A percentile compares a stretch with the other conserved stretches of the same genome.
Conservation (phyloP, 2,888 invertebrate species). For the Hypomecis punctinalis region DNA sequence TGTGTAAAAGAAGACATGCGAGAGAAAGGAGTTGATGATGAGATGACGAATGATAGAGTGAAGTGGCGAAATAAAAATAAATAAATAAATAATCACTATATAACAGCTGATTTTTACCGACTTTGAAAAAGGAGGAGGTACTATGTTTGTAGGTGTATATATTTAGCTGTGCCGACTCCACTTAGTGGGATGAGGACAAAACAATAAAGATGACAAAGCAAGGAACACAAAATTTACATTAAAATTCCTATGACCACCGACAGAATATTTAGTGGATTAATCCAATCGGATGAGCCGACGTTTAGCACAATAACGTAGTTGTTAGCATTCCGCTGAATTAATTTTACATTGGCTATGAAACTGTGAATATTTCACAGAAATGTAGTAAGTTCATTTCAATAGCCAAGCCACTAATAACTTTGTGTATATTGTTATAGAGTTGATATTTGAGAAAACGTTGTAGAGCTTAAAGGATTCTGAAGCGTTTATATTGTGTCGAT, state of each 20-base stretch:
- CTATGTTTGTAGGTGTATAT: too few relatives aligned
- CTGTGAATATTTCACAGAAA: background rate
- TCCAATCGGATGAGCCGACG: conserved; percentile 13
- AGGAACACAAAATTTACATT: conserved; percentile 3
- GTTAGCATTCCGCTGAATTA: conserved; percentile 30
- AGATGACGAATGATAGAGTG: too few relatives aligned
- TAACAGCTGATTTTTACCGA: too few relatives aligned
- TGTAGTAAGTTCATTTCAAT: background rate
- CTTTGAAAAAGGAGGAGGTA: too few relatives aligned
- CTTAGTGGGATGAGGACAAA: too few relatives aligned
- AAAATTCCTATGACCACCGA: background rate
- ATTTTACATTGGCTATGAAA: conserved; percentile 31
- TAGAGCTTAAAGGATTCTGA: too few relatives aligned
- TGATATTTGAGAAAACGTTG: background rate
- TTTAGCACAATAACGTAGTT: conserved; percentile 31
- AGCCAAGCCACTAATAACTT: background rate
- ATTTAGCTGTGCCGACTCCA: too few relatives aligned
- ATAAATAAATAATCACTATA: too few relatives aligned
- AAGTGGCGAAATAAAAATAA: too few relatives aligned
- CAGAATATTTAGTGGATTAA: conserved; percentile 30
- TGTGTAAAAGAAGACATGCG: too few relatives aligned
- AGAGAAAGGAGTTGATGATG: too few relatives aligned
- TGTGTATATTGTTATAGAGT: background rate
- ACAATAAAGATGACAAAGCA: background rate
- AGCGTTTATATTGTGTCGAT: too few relatives aligned